Evolutionary conservation across 2,888 invertebrate species (phyloP).

Genomic region (Masnerella sp.): DNA sequence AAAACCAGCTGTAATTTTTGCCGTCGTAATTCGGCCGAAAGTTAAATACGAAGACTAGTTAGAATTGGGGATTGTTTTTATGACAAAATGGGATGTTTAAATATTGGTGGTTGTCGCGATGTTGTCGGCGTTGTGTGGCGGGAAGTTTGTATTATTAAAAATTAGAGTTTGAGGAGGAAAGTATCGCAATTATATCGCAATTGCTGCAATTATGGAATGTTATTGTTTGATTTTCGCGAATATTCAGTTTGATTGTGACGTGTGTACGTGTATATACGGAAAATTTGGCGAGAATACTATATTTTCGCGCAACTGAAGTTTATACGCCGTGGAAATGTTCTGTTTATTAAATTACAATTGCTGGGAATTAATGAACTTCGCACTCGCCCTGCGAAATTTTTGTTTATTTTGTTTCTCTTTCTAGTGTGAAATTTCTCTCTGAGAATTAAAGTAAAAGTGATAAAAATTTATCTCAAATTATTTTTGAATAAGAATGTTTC

Average conservation of each 20-base stretch:
- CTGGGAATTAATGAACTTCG: background rate
- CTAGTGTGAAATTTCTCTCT: too few species aligned
- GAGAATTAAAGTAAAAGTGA: too few species aligned
- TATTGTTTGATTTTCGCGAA: background rate
- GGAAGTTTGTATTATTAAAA: too few species aligned
- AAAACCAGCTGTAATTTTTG: too few species aligned
- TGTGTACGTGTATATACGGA: too few species aligned
- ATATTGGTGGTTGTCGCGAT: background rate
- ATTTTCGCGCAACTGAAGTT: background rate
- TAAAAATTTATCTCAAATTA: too few species aligned
- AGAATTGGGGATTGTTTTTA: conserved; percentile 26
- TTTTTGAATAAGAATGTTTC: too few species aligned
- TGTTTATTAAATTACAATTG: background rate
- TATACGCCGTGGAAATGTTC: background rate
- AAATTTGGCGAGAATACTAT: background rate
- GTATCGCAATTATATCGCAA: too few species aligned
- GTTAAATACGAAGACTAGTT: conserved; percentile 19
- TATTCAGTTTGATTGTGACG: too few species aligned
- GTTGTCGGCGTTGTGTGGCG: background rate
- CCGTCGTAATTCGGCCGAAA: background rate
- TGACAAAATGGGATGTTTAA: background rate
- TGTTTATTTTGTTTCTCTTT: background rate
- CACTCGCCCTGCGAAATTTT: too few species aligned
- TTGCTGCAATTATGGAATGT: too few species aligned
- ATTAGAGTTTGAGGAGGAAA: too few species aligned